Conservation (phyloP, 2,113 vertebrate genomes). For the Meles meles region DNA sequence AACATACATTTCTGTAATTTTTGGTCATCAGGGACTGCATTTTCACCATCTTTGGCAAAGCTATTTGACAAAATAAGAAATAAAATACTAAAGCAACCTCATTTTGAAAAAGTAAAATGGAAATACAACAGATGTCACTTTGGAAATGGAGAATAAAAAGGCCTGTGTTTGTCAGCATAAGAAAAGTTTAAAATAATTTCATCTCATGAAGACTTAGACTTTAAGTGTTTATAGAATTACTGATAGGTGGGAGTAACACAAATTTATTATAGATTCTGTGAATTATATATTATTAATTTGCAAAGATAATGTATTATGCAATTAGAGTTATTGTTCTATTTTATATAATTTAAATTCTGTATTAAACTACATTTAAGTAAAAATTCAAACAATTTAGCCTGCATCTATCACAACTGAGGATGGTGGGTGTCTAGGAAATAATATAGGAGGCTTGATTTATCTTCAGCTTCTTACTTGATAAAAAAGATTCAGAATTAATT, state of each 20-base stretch:
- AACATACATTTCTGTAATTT: slow-evolving; percentile 61
- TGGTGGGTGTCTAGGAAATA: neutral
- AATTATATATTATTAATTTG: slow-evolving; percentile 38
- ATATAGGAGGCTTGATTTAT: neutral
- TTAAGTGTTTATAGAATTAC: slow-evolving; percentile 76
- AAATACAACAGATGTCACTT: slow-evolving; percentile 79
- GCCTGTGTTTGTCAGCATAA: slow-evolving; percentile 70
- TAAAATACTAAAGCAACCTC: slow-evolving; percentile 75
- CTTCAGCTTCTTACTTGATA: slow-evolving; percentile 25
- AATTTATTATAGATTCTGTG: slow-evolving; percentile 75
- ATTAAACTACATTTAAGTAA: slow-evolving; percentile 50
- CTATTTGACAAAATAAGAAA: slow-evolving; percentile 75
- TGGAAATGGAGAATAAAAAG: slow-evolving; percentile 73
- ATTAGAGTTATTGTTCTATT: slow-evolving; percentile 60
- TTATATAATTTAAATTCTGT: slow-evolving; percentile 36
- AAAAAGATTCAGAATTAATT: slow-evolving; percentile 45
- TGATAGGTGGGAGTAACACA: slow-evolving; percentile 68
- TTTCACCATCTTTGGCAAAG: slow-evolving; percentile 52
- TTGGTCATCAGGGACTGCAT: slow-evolving; percentile 39
- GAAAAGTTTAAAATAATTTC: slow-evolving; percentile 75
- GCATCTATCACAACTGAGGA: neutral
- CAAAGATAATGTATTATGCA: slow-evolving; percentile 61
- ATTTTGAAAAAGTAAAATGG: slow-evolving; percentile 76
- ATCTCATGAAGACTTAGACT: slow-evolving; percentile 68
- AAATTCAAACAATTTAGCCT: slow-evolving; percentile 8